Evolutionary conservation across 2,797 vertebrate genomes (phyloP), one percentile per base, ranked within the genome.

Genomic region (Clarias pachynema): DNA sequence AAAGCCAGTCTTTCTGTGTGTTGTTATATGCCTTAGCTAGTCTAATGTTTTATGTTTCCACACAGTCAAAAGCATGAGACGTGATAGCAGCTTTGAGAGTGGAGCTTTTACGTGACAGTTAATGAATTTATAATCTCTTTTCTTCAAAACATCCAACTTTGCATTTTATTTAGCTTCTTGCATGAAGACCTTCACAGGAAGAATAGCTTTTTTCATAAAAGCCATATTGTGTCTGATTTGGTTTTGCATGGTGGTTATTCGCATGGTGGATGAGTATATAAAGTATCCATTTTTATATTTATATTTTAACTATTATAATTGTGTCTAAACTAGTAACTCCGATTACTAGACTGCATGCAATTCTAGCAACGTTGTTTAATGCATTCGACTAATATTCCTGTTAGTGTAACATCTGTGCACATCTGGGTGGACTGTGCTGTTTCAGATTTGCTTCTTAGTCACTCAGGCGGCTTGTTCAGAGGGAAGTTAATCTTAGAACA

Each of bases 391-490:
- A 49, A 80, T 56, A n/a, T 66, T 80, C 16, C 53, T 53, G 18
- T 4, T 66, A 56, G 79, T 24, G 40, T 29, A 66, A 80, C 40
- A n/a, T 79, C 77, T 79, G 57, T 62, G 34, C 31, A 63, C 59
- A 79, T 63, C 77, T 66, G 62, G 5, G 37, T 49, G 20, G 10
- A 29, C 15, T 18, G 6, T 63, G 60, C 78, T 29, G 37, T 65
- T 29, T 44, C 37, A 65, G 78, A 80, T 65, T 53, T 81, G 18
- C 62, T 14, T 53, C 26, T 53, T 6, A 53, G 7, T 81, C 40
- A 66, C 40, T 20, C 16, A 20, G 9, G 1, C 5, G 24, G 3
- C 40, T 66, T 66, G 78, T 80, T 53, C 40, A 44, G 40, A 44
- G 24, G 62, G 62, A 80, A 29, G 40, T 44, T 66, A 81, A 68